phyloP scores from a whole-genome alignment of 1,140 invertebrate genomes.

The Brachionus paranguensis region DNA sequence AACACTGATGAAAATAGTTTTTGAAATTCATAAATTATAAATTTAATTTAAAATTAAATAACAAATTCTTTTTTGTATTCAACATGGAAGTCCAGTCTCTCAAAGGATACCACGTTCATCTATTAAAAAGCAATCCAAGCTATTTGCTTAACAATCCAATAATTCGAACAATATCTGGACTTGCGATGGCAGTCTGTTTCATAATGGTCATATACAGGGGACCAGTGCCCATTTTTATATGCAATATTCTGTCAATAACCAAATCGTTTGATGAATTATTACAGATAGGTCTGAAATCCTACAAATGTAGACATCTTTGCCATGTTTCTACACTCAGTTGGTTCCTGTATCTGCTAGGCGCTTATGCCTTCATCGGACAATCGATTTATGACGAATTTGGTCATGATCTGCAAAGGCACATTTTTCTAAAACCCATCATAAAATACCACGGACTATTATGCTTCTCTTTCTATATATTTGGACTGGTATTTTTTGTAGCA shows the following conservation, averaged over 20 bases:
- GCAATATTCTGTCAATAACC: conserved; percentile 91
- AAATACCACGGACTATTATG: conserved; percentile 96
- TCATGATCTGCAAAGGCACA: conserved; percentile 87
- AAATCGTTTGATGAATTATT: conserved; percentile 99
- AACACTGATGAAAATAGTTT: too few species aligned
- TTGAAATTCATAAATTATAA: too few species aligned
- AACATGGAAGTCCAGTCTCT: too few species aligned
- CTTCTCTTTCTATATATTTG: conserved; percentile 87
- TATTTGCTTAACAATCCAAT: not conserved
- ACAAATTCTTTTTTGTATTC: too few species aligned
- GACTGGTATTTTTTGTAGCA: conserved; percentile 95
- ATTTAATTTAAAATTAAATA: too few species aligned
- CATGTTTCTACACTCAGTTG: conserved; percentile 97
- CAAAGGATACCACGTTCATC: too few species aligned
- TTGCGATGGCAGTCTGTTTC: conserved; percentile 88
- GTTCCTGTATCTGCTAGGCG: conserved; percentile 95
- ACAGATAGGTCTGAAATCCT: conserved; percentile 96
- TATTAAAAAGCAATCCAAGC: too few species aligned
- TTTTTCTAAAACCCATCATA: conserved; percentile 81
- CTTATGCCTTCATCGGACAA: conserved; percentile 98
- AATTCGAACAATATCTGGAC: not conserved
- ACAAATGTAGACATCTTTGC: conserved; percentile 89
- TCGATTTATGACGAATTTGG: conserved; percentile 89
- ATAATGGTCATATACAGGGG: conserved; percentile 89
- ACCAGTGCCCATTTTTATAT: conserved; percentile 85